Conservation (phyloP, 2,888 invertebrate genomes). For the Mallateleia sp. region DNA sequence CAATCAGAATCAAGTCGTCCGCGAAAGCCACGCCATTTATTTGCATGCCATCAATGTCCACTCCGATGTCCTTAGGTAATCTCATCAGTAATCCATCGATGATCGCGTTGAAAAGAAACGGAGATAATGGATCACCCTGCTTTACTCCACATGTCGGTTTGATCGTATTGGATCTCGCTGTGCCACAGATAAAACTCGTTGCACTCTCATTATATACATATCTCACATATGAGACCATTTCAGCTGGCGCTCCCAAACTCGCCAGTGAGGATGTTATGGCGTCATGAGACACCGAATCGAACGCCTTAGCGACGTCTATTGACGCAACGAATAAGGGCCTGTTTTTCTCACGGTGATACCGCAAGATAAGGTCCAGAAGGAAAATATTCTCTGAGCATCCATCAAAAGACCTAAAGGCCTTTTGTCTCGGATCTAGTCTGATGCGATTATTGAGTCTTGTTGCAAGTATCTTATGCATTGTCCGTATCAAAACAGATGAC, state of each 20-base stretch:
- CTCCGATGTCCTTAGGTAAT: neutral
- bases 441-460: no score
- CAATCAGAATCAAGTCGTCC: slow-evolving; percentile 77
- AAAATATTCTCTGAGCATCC: slow-evolving; percentile 78
- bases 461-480: slow-evolving; percentile 55
- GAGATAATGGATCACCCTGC: slow-evolving; percentile 48
- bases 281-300: slow-evolving; percentile 75
- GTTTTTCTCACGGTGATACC: neutral
- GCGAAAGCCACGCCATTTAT: slow-evolving; percentile 71
- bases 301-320: slow-evolving; percentile 79
- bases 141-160: slow-evolving; percentile 42
- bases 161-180: no score
- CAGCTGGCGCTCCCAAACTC: no score
- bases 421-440: slow-evolving; percentile 69
- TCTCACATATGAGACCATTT: no score
- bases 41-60: neutral
- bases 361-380: slow-evolving; percentile 28
- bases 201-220: neutral
- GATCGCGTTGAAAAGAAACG: slow-evolving; percentile 16
- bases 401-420: slow-evolving; percentile 73
- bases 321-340: slow-evolving; percentile 52
- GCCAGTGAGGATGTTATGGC: neutral
- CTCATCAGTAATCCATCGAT: slow-evolving; percentile 11
- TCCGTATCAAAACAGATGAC: slow-evolving; percentile 13
- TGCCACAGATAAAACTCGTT: neutral